A percentile compares a stretch with the other conserved stretches of the same genome.
Evolutionary conservation across 2,113 vertebrate genomes (phyloP).

Genomic region (Aramus guarauna): DNA sequence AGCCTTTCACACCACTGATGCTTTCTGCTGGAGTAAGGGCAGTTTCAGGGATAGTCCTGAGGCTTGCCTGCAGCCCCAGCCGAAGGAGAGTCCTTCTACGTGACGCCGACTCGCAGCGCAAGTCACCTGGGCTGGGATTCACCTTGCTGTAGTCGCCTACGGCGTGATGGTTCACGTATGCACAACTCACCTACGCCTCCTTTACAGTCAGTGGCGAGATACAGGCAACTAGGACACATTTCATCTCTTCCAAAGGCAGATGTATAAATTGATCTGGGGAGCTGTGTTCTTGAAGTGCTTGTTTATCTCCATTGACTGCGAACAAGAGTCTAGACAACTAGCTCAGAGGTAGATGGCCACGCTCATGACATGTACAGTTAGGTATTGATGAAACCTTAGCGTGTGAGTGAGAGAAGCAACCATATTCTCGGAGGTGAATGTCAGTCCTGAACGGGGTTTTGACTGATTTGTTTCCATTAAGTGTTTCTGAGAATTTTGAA

Average conservation of each 20-base stretch:
- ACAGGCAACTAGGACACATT: not conserved
- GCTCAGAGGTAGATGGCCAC: not conserved
- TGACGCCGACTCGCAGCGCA: not conserved
- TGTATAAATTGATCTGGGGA: not conserved
- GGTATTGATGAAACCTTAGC: not conserved
- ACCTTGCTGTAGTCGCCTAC: not conserved
- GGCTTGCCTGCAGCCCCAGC: not conserved
- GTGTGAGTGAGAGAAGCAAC: not conserved
- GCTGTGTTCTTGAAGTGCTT: not conserved
- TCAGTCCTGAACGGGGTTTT: not conserved
- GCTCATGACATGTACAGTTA: not conserved
- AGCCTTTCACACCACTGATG: not conserved
- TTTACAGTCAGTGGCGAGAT: not conserved
- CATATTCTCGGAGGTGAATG: not conserved
- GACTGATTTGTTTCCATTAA: not conserved
- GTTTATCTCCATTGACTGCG: not conserved
- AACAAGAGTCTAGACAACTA: not conserved
- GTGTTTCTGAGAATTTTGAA: not conserved
- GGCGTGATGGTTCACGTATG: not conserved
- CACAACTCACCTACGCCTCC: not conserved
- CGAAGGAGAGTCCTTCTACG: not conserved
- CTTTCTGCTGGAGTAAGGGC: not conserved
- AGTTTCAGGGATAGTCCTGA: not conserved
- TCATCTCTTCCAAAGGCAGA: not conserved
- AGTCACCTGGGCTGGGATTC: not conserved